phyloP scores from a whole-genome alignment of 2,888 invertebrate genomes.

The Caenorhabditis sp. region DNA sequence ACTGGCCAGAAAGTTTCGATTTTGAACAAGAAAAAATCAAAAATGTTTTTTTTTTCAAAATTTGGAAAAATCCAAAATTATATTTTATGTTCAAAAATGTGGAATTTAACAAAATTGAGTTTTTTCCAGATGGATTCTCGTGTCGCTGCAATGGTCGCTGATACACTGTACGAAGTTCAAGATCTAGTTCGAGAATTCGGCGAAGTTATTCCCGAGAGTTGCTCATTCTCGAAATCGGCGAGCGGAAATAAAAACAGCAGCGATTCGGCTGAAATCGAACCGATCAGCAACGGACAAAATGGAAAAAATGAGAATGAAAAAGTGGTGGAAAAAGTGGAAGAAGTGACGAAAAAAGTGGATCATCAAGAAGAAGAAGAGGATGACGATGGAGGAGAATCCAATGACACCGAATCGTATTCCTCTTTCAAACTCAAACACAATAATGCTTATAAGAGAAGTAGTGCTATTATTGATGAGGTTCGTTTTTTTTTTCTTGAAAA shows the following conservation, averaged over 20 bases:
- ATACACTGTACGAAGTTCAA: slow-evolving; percentile 68
- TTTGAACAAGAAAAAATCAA: too few relatives aligned
- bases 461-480: slow-evolving; percentile 32
- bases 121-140: slow-evolving; percentile 70
- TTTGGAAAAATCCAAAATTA: too few relatives aligned
- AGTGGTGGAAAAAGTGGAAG: not conserved
- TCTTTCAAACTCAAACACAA: slow-evolving; percentile 8
- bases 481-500: too few relatives aligned
- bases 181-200: slow-evolving; percentile 29
- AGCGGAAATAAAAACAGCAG: not conserved
- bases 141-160: slow-evolving; percentile 69
- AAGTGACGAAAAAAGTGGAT: slow-evolving; percentile 4
- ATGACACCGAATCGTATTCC: not conserved
- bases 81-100: too few relatives aligned
- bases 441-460: slow-evolving; percentile 22
- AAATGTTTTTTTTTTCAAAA: too few relatives aligned
- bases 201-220: slow-evolving; percentile 30
- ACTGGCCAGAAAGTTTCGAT: too few relatives aligned
- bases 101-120: slow-evolving; percentile 6
- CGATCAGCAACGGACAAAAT: slow-evolving; percentile 8
- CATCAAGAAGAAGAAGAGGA: slow-evolving; percentile 19
- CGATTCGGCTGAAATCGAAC: not conserved
- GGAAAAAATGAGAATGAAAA: slow-evolving; percentile 6
- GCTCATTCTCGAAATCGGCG: slow-evolving; percentile 24
- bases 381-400: not conserved